Evolutionary conservation across 2,888 invertebrate genomes (phyloP), one percentile per base, ranked within the genome.

Genomic region (Alsophila aescularia): DNA sequence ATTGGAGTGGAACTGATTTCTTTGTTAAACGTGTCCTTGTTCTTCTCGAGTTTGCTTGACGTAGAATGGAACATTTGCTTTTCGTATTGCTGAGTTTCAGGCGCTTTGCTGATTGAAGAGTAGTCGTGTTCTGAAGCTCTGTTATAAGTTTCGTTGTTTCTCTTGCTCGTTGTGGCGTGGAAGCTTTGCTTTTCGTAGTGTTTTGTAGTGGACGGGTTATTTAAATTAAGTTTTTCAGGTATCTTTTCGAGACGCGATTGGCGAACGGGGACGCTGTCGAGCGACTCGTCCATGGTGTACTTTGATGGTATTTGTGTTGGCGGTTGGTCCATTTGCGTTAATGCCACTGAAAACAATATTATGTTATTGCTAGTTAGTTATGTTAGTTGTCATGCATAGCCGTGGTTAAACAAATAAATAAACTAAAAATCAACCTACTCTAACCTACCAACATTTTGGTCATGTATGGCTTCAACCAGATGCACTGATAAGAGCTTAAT

Each of bases 191-290:
- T 68, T 31, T 71, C 65, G 50, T 58, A 59, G 39, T 41, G 52
- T 47, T 67, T 66, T 14, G 56, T 39, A 5, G 60, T 40, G 29
- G 44, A 56, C 35, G 56, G 40, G 59, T 62, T 69, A 59, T 66
- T 71, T 67, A 12, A 67, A 66, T 56, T 70, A 39, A 31, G 62
- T 21, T 64, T 73, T 10, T 75, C 79, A 31, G 56, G 62, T 0
- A 64, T 58, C 7, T 53, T 52, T 0, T 40, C 39, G 16, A 69
- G 69, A 0, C 82, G 77, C 0, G 88, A 74, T 52, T 90, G 89
- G 31, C 84, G 79, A 2, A 90, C 87, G 0, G 91, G 90, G 0
- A 90, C 77, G 47, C 78, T 72, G 43, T 91, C 91, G 49, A 90
- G 59, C 0, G 82, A 75, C 29, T 81, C 76, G 57, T 90, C 83